Base-by-base conservation (phyloP, 2,797 vertebrate genomes). In the Aulostomus chinensis region DNA sequence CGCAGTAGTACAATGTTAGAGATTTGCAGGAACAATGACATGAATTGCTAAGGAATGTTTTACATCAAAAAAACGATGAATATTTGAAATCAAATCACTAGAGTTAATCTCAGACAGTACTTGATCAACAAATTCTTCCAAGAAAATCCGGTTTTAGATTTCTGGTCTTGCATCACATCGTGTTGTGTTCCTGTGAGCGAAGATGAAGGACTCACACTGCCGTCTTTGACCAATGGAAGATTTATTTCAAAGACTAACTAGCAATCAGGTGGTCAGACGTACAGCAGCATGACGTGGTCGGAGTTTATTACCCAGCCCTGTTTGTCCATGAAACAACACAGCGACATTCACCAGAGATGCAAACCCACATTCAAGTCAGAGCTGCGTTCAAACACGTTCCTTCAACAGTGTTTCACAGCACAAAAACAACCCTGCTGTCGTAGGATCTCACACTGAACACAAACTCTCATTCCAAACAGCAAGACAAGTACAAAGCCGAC, bases 291-390 rank as follows among this genome's bases (percentile, higher is more conserved):
- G 4, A 8, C 24, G 28, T 29, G 34, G 11, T 2, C 3, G 5
- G 4, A 24, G 12, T 25, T 60, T 21, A 21, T 53, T 52, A 56
- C 53, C 57, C 69, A 59, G 64, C 65, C 58, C 60, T 22, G 31
- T 25, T 5, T 30, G 38, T 10, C 4, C 20, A 36, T 18, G 13
- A n/a, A 48, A 16, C 9, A 55, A 39, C 7, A 53, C 38, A 16
- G 45, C 16, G 5, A n/a, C 43, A 57, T 39, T 69, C 30, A 69
- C 9, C 57, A 62, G 34, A 74, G 57, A 72, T 42, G 46, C 55
- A 78, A 68, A 73, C 53, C 39, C 28, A 45, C 49, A 32, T 22
- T 66, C 66, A 79, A n/a, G n/a, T 35, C 35, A 30, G 30, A 5
- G 37, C 35, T 55, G 60, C 37, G 65, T 74, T 74, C 67, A 74